These are phyloP conservation scores for Zingel zingel DNA, from an alignment of 2,113 vertebrate species.

Conservation along the genomic window DNA sequence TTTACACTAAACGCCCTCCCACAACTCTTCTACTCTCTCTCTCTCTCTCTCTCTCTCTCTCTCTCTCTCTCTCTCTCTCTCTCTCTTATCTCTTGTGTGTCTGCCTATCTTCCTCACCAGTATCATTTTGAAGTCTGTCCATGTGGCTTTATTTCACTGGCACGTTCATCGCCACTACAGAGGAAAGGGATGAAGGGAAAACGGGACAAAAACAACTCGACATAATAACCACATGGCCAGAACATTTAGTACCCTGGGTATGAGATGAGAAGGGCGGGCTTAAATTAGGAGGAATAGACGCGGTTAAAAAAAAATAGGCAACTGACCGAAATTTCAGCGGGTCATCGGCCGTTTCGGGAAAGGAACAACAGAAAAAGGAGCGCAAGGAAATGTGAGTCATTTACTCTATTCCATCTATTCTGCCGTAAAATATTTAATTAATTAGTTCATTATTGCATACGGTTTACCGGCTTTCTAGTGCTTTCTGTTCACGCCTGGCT, in stretches of 20 bases:
- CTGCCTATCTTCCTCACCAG: constrained; percentile 4
- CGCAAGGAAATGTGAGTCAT: constrained; percentile 60
- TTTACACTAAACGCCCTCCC: constrained; percentile 83
- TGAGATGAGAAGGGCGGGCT: constrained; percentile 64
- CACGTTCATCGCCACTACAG: constrained; percentile 17
- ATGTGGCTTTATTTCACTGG: constrained; percentile 60
- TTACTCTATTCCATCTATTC: not conserved
- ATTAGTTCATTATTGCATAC: not conserved
- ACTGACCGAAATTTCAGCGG: constrained; percentile 18
- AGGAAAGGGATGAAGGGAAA: not conserved
- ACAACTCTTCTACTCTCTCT: constrained; percentile 53
- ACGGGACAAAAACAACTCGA: constrained; percentile 28
- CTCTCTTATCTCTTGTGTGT: constrained; percentile 1
- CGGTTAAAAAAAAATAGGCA: constrained; percentile 11
- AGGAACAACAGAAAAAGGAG: not conserved
- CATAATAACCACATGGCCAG: constrained; percentile 63
- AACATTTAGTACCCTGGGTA: constrained; percentile 83
- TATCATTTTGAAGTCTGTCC: constrained; percentile 69
- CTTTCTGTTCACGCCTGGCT: not conserved
- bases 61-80: not conserved
- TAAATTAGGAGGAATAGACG: constrained; percentile 53
- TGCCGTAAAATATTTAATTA: not conserved
- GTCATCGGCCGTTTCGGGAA: not conserved
- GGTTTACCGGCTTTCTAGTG: not conserved
- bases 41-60: not conserved